A percentile compares a stretch with the other conserved stretches of the same genome.
These are phyloP conservation scores for Zapus hudsonius DNA, from an alignment of 2,113 vertebrate species.

Conservation along the genomic window DNA sequence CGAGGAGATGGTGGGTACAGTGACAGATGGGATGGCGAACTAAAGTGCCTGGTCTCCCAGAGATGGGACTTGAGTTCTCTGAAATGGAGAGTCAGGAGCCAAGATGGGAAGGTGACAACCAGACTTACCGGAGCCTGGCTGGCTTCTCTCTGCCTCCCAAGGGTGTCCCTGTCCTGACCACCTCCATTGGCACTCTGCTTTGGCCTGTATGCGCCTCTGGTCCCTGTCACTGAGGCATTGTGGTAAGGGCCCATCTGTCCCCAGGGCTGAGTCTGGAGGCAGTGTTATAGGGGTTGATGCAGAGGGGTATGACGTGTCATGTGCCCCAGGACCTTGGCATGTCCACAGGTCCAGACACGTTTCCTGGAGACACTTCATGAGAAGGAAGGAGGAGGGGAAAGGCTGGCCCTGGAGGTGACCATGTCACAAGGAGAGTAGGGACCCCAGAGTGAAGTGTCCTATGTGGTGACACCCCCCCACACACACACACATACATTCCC, in stretches of 20 bases:
- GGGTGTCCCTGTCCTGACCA: not conserved
- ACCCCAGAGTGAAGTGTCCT: accelerated
- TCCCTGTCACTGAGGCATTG: not conserved
- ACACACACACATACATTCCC: accelerated
- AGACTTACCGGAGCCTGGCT: accelerated
- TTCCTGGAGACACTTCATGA: not conserved
- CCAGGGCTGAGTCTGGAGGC: not conserved
- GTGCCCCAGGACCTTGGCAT: not conserved
- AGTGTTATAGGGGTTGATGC: not conserved
- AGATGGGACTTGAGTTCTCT: not conserved
- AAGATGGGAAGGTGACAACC: too few species aligned
- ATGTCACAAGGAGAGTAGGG: not conserved
- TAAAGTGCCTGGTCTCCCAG: accelerated
- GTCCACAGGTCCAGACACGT: not conserved
- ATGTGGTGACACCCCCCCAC: too few species aligned
- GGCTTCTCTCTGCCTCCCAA: not conserved
- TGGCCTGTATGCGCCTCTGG: not conserved
- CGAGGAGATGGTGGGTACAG: accelerated
- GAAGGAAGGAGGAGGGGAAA: accelerated
- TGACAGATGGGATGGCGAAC: accelerated
- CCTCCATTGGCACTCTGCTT: not conserved
- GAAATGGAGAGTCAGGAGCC: not conserved
- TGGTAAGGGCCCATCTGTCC: too few species aligned
- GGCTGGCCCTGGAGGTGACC: not conserved
- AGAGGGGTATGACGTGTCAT: accelerated